A percentile compares a stretch with the other conserved stretches of the same genome.
phyloP scores from a whole-genome alignment of 1,140 invertebrate species.

The Meteorus sp. region DNA sequence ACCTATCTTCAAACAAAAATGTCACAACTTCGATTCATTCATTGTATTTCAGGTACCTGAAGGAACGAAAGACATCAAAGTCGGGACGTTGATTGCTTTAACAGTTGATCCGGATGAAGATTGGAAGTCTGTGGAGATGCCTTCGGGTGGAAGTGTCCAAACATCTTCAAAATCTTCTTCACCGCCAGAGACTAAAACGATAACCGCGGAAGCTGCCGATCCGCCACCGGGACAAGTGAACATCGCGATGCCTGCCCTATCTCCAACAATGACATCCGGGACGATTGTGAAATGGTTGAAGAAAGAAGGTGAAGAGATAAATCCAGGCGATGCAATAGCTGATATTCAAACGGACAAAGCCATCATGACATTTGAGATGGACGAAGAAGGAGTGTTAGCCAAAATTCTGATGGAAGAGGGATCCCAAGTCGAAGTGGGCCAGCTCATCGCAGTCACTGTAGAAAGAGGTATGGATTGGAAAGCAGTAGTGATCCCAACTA shows the following conservation, averaged over 20 bases:
- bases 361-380: slow-evolving; percentile 99
- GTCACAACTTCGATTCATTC: no score
- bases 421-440: slow-evolving; percentile 79
- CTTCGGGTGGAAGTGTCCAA: slow-evolving; percentile 20
- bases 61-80: slow-evolving; percentile 64
- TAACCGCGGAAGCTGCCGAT: slow-evolving; percentile 3
- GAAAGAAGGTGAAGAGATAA: slow-evolving; percentile 85
- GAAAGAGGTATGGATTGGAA: slow-evolving; percentile 64
- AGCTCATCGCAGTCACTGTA: slow-evolving; percentile 85
- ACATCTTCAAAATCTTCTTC: background rate
- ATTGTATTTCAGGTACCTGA: slow-evolving; percentile 58
- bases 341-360: slow-evolving; percentile 99
- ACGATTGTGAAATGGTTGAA: slow-evolving; percentile 98
- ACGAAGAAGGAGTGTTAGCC: slow-evolving; percentile 95
- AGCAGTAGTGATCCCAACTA: slow-evolving; percentile 47
- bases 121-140: slow-evolving; percentile 60
- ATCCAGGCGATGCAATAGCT: slow-evolving; percentile 85
- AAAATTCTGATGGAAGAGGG: slow-evolving; percentile 83
- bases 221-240: slow-evolving; percentile 48
- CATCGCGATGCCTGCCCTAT: slow-evolving; percentile 82
- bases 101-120: slow-evolving; percentile 71
- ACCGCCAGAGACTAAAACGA: background rate
- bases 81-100: slow-evolving; percentile 68
- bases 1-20: no score
- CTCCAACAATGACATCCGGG: slow-evolving; percentile 98